These are phyloP conservation scores for Schizaphis graminum DNA, from an alignment of 2,888 invertebrate species.

Conservation along the genomic window DNA sequence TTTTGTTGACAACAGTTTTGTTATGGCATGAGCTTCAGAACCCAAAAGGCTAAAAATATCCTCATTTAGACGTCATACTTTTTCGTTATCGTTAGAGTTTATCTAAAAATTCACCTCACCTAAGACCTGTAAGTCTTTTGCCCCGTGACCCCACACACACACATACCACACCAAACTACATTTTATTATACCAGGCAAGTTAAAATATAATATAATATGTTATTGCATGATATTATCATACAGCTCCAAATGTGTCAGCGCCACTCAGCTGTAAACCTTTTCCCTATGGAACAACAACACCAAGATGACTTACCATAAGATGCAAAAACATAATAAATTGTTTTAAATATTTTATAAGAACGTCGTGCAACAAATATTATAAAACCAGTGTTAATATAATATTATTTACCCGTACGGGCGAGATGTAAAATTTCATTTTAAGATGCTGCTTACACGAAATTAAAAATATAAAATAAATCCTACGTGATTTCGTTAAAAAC, in stretches of 20 bases:
- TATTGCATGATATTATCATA: not conserved
- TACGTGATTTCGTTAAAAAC: not conserved
- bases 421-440: not conserved
- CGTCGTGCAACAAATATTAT: not conserved
- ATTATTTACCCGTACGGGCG: not conserved
- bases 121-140: not conserved
- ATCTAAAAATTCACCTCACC: not conserved
- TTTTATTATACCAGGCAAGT: not conserved
- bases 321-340: not conserved
- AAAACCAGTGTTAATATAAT: not conserved
- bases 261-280: not conserved
- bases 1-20: not conserved
- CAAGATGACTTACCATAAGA: not conserved
- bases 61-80: not conserved
- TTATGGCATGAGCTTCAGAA: not conserved
- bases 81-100: not conserved
- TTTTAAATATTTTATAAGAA: not conserved
- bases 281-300: not conserved
- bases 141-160: not conserved
- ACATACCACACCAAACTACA: not conserved
- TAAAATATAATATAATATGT: not conserved
- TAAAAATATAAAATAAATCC: not conserved
- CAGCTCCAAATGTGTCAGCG: not conserved
- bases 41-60: not conserved
- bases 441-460: not conserved